Percentiles rank a stretch among this genome's conserved stretches.
These are phyloP conservation scores for Drosophila bocki DNA, from an alignment of 1,140 invertebrate genomes.

Conservation along the genomic window DNA sequence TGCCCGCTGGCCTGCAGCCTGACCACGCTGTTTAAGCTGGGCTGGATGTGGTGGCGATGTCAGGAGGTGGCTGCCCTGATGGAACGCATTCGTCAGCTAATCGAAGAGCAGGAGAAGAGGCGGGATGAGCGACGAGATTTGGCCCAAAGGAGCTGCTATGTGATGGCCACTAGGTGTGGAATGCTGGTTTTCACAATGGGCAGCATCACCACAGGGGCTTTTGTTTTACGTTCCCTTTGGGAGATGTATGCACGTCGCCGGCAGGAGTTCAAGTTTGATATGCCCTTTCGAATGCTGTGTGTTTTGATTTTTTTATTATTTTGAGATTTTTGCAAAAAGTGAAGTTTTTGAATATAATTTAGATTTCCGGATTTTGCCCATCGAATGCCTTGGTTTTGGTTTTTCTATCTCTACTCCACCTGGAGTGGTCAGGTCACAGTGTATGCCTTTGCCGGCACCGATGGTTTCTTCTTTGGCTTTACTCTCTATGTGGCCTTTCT, in stretches of 20 bases:
- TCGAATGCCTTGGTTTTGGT: conserved; percentile 54
- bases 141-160: conserved; percentile 32
- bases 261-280: conserved; percentile 58
- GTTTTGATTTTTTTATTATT: neutral
- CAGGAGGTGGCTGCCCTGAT: conserved; percentile 45
- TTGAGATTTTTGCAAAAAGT: neutral
- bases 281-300: conserved; percentile 67
- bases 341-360: neutral
- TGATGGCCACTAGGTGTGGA: conserved; percentile 39
- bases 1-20: conserved; percentile 64
- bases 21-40: conserved; percentile 64
- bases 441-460: conserved; percentile 62
- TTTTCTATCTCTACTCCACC: conserved; percentile 61
- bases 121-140: neutral
- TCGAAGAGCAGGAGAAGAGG: conserved; percentile 22
- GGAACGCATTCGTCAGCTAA: conserved; percentile 43
- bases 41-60: conserved; percentile 61
- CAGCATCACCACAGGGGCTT: conserved; percentile 51
- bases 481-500: conserved; percentile 62
- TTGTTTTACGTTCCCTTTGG: conserved; percentile 63
- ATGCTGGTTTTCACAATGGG: conserved; percentile 66
- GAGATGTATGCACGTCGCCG: conserved; percentile 49
- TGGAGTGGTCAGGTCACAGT: conserved; percentile 70
- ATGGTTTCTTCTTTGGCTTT: conserved; percentile 69
- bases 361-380: conserved; percentile 56